Percentiles rank a stretch among this genome's conserved stretches.
Conservation (phyloP, 2,113 vertebrate genomes). For the Tetraodon nigroviridis region DNA sequence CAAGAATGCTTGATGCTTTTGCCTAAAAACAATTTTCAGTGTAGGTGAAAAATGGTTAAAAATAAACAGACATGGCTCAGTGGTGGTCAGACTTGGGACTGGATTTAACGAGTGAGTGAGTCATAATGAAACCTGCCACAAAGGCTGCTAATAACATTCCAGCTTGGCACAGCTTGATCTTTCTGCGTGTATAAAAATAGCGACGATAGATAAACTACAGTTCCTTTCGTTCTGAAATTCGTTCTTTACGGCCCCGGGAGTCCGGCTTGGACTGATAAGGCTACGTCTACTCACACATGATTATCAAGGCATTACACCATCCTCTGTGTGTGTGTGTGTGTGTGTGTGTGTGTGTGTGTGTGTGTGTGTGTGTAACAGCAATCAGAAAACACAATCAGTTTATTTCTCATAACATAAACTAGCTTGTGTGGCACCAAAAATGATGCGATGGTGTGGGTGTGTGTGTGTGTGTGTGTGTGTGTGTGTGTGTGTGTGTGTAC, state of each 20-base stretch:
- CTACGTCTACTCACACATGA: constrained; percentile 31
- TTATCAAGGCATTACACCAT: neutral
- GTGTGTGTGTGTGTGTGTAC: constrained; percentile 1
- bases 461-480: constrained; percentile 10
- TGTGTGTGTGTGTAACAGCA: neutral
- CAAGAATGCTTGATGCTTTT: constrained; percentile 1
- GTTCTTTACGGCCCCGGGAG: constrained; percentile 29
- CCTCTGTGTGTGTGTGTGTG: constrained; percentile 1
- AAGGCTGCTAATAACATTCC: constrained; percentile 43
- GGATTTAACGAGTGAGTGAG: constrained; percentile 61
- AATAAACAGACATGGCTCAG: neutral
- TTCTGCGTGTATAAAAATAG: constrained; percentile 12
- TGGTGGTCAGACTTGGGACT: constrained; percentile 32
- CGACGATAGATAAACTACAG: constrained; percentile 38
- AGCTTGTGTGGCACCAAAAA: neutral
- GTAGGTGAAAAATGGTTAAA: constrained; percentile 16
- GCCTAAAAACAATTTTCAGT: constrained; percentile 26
- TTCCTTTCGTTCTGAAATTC: constrained; percentile 27
- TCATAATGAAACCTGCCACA: constrained; percentile 47
- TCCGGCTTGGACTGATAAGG: constrained; percentile 31
- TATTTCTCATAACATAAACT: neutral
- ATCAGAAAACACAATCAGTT: neutral
- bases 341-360: neutral
- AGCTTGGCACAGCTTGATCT: constrained; percentile 41
- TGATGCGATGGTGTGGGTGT: neutral